Percentiles rank a stretch among this genome's conserved stretches.
Evolutionary conservation across 2,113 vertebrate genomes (phyloP).

Genomic region (Gymnobelideus leadbeateri): DNA sequence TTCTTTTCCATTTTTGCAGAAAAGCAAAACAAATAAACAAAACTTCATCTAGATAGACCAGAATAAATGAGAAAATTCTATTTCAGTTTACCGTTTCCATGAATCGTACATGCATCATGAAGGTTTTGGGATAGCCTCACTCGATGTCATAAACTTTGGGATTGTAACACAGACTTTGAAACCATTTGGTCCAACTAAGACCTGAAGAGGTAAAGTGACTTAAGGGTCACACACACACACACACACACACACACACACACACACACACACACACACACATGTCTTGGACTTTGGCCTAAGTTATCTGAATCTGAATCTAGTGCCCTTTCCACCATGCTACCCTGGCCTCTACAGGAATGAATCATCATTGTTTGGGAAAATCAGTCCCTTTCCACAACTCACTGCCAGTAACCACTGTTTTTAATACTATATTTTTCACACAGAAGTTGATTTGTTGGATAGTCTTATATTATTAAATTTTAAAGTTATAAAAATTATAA

Average conservation of each 20-base stretch:
- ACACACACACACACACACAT: background rate
- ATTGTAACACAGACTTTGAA: background rate
- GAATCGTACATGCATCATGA: background rate
- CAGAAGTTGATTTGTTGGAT: background rate
- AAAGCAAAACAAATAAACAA: background rate
- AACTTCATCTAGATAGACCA: background rate
- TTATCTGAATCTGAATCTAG: background rate
- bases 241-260: background rate
- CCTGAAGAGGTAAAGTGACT: background rate
- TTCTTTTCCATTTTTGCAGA: background rate
- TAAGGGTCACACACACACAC: background rate
- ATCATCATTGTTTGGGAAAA: background rate
- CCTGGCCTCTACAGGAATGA: background rate
- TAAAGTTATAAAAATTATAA: too few species aligned
- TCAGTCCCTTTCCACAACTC: background rate
- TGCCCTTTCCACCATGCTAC: background rate
- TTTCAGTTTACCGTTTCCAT: conserved; percentile 4
- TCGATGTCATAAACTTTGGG: background rate
- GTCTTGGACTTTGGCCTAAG: background rate
- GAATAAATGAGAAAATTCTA: background rate
- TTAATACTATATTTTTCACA: background rate
- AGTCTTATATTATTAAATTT: background rate
- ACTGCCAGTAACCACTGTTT: background rate
- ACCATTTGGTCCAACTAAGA: background rate
- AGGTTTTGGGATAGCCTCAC: too few species aligned